Percentiles rank a stretch among this genome's conserved stretches.
phyloP scores from a whole-genome alignment of 2,888 invertebrate species.

The Oscheius sp. region DNA sequence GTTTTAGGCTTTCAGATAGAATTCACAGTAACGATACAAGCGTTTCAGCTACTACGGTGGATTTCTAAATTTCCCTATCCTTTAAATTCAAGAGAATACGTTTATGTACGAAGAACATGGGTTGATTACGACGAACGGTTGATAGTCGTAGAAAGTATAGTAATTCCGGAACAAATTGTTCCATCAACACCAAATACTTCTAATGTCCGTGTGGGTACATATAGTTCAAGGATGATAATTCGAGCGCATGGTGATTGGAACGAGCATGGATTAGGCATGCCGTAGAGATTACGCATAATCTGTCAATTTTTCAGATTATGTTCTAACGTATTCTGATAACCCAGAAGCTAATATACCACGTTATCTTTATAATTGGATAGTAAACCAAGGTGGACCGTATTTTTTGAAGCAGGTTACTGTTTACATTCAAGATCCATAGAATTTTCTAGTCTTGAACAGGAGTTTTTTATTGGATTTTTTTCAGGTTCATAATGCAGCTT shows the following conservation, averaged over 20 bases:
- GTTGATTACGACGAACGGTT: conserved; percentile 73
- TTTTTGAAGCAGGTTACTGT: conserved; percentile 59
- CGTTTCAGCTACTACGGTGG: conserved; percentile 50
- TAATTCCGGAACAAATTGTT: conserved; percentile 49
- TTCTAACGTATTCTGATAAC: conserved; percentile 77
- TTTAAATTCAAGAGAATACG: conserved; percentile 76
- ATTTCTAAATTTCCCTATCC: conserved; percentile 74
- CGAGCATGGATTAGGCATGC: conserved; percentile 70
- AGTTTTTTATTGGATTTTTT: neutral
- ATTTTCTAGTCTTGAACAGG: too few relatives aligned
- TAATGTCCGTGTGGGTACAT: conserved; percentile 75
- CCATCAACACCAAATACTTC: conserved; percentile 44
- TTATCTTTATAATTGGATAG: conserved; percentile 76
- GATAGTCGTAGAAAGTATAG: conserved; percentile 72
- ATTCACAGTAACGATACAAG: neutral
- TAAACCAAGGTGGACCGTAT: conserved; percentile 74
- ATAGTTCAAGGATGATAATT: conserved; percentile 76
- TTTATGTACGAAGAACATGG: conserved; percentile 75
- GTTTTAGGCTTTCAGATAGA: neutral
- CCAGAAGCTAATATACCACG: conserved; percentile 76
- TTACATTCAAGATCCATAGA: too few relatives aligned
- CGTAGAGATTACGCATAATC: too few relatives aligned
- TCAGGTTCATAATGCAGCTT: conserved; percentile 53
- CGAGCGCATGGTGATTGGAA: conserved; percentile 75
- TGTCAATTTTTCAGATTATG: conserved; percentile 73